Base-by-base conservation (phyloP, 2,113 vertebrate genomes). In the Cromileptes altivelis region DNA sequence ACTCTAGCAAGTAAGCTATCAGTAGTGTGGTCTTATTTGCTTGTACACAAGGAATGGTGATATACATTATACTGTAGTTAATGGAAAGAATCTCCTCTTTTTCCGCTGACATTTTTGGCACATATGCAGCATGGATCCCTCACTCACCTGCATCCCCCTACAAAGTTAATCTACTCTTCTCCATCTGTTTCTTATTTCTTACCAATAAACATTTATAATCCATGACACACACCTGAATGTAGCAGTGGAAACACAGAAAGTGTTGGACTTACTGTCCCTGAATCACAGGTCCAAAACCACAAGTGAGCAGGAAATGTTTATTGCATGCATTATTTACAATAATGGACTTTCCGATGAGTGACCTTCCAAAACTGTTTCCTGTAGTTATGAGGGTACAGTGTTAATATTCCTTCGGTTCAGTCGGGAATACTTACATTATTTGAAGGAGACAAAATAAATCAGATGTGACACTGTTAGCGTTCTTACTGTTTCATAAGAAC, bases 301-400 rank as follows among this genome's bases (percentile, higher is more conserved):
- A 70, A 80, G 47, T 79, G 62, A 75, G 65, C 50, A 78, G 71
- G 75, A 68, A 89, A 80, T 80, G 33, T 82, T 81, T 50, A 61
- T 70, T 80, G 71, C 64, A 82, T 89, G 64, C 53, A 60, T 87
- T 85, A 87, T 85, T 83, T 80, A 83, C 49, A 45, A 53, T 85
- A 70, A 82, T 80, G 30, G 64, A 33, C 15, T 52, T 33, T 18
- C 33, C 37, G 13, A 64, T 75, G 62, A 86, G 10, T 80, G 62
- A 68, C 53, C 19, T 23, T 12, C n/a, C 37, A 75, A 55, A 83
- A 68, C 49, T 19, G 45, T 64, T 50, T 75, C 30, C 65, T 70
- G 27, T 37, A 30, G 65, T 30, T 18, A 23, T 56, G 4, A 56
- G n/a, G 0, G 30, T 21, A 33, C 6, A 9, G 52, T 70, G 50